A percentile compares a stretch with the other conserved stretches of the same genome.
Conservation (phyloP, 2,888 invertebrate species). For the Diarsia brunnea region DNA sequence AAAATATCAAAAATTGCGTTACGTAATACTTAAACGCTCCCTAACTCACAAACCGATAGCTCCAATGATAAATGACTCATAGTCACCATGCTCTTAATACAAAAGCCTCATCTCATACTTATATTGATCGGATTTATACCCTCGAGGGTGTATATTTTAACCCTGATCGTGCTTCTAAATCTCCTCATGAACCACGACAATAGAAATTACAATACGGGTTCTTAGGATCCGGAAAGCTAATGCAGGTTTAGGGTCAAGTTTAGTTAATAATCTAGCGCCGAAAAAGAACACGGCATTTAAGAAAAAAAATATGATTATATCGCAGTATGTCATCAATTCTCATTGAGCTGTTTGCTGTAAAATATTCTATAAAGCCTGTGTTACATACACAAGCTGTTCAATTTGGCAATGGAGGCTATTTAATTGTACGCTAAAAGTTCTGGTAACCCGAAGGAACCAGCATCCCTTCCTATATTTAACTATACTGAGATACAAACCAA, state of each 20-base stretch:
- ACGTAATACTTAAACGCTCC: too few relatives aligned
- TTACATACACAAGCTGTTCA: neutral
- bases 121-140: slow-evolving; percentile 27
- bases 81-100: slow-evolving; percentile 8
- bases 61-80: neutral
- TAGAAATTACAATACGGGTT: neutral
- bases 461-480: neutral
- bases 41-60: neutral
- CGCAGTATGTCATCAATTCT: neutral
- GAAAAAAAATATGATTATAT: neutral
- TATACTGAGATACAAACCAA: neutral
- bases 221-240: neutral
- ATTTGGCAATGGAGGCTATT: neutral
- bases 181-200: slow-evolving; percentile 2
- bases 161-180: slow-evolving; percentile 22
- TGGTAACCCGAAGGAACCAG: neutral
- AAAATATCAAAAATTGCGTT: too few relatives aligned
- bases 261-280: neutral
- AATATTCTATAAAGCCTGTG: neutral
- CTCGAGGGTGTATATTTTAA: slow-evolving; percentile 12
- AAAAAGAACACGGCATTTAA: neutral
- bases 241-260: neutral
- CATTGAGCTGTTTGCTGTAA: neutral
- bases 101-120: slow-evolving; percentile 27
- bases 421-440: slow-evolving; percentile 3